Evolutionary conservation across 1,140 invertebrate genomes (phyloP), one percentile per base, ranked within the genome.

Genomic region (Vollenhovia emeryi): DNA sequence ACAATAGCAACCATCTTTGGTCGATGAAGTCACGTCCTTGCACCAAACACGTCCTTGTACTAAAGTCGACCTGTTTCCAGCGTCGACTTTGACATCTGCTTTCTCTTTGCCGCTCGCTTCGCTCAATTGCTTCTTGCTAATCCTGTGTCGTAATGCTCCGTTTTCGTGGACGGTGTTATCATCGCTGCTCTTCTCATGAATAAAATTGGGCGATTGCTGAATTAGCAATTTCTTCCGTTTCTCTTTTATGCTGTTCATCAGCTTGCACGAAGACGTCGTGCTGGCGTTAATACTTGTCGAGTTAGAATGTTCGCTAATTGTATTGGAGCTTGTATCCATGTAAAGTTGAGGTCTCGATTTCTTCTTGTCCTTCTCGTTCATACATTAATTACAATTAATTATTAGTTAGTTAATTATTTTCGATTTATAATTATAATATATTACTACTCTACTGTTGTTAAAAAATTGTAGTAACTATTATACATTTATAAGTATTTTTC

Each of bases 191-290:
- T 52, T 66, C 9, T 59, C 11, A 5, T 13, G 6, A 13, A 74
- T 36, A 43, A 1, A 66, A 68, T 84, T 78, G 5, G 43, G 15
- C 3, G 59, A 52, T n/a, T 33, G 13, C 15, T 75, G 43, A 24
- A 79, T 62, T 21, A 80, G 40, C 1, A 15, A 30, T n/a, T 85
- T 89, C 2, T 74, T 73, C 3, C 71, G 80, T 33, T 79, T 86
- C 24, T 85, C 84, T n/a, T 48, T 60, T 36, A 90, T 75, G 6
- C 71, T 71, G 3, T 73, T 78, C 1, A 91, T 43, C 1, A 91
- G 40, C 33, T 91, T 92, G 55, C 75, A 87, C 4, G 90, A 87
- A 0, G 88, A 90, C 8, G 84, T n/a, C 13, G 64, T 86, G 3
- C 85, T 87, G 18, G 45, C 50, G 50, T 18, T 87, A 24, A 36